Evolutionary conservation across 2,113 vertebrate species (phyloP), one percentile per base, ranked within the genome.

Genomic region (Hippopotamus amphibius): DNA sequence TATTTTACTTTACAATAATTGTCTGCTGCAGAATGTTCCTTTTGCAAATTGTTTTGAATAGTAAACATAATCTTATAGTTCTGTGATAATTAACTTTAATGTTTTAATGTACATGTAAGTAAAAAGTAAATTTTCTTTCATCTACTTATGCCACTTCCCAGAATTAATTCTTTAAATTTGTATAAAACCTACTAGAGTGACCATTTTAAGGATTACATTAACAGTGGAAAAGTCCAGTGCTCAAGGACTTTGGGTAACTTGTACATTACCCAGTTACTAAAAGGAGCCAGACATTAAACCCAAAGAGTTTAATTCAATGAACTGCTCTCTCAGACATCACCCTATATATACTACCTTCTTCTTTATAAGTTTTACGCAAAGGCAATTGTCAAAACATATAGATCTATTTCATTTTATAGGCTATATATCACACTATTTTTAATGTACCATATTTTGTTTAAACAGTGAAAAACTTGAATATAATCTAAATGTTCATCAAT

Each of bases 41-140:
- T 81, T 85, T 61, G n/a, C 33, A 96, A 94, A 46, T 66, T 79
- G 5, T 83, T 88, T 81, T 63, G 11, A 77, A 86, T 53, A 83
- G 53, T 79, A 72, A 71, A 72, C 12, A 26, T 37, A 95, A 30
- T 88, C 21, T 59, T 85, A 30, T 0, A 93, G 63, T 87, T 74
- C 10, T 28, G 14, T 24, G 28, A 59, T 53, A 86, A 55, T 77
- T 84, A 83, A 77, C 80, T 59, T 90, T 72, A 79, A 21, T 1
- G 21, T 74, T 80, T 87, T 79, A 87, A 55, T 77, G 15, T 2
- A 48, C 46, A 57, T 46, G 8, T 41, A 50, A 88, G 16, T 88
- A 72, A 81, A 94, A 86, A 82, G 28, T 17, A 43, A 88, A 82
- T 46, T 71, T 74, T 4, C 6, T 15, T 83, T 68, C 9, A 57